phyloP scores from a whole-genome alignment of 1,140 invertebrate species.

The Spodoptera frugiperda region DNA sequence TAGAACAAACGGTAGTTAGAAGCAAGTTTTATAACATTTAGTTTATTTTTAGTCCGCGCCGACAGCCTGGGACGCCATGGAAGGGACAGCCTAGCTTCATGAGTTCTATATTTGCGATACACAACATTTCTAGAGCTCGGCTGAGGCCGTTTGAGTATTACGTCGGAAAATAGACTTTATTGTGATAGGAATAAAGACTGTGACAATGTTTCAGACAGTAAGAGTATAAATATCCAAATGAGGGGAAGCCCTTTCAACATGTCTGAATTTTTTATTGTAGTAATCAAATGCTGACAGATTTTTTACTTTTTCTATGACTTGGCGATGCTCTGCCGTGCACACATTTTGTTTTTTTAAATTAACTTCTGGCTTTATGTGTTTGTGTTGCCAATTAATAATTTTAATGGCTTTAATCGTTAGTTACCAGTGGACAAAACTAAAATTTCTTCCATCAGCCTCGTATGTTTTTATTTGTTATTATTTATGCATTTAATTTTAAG shows the following conservation, averaged over 20 bases:
- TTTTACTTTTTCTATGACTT: no score
- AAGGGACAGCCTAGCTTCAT: constrained; percentile 63
- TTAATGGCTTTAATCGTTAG: background rate
- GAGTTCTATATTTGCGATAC: constrained; percentile 69
- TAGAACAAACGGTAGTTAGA: constrained; percentile 12
- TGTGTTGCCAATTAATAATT: background rate
- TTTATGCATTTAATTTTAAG: constrained; percentile 15
- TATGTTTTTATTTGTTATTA: constrained; percentile 9
- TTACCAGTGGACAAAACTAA: constrained; percentile 9
- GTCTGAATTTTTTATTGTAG: no score
- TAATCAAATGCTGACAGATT: no score
- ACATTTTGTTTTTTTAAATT: background rate
- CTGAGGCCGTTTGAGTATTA: constrained; percentile 52
- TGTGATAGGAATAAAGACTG: constrained; percentile 1
- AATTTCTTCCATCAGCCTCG: constrained; percentile 11
- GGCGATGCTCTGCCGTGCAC: no score
- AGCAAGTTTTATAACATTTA: constrained; percentile 2
- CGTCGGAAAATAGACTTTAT: constrained; percentile 38
- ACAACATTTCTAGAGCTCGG: constrained; percentile 67
- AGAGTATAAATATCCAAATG: no score
- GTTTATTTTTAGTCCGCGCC: constrained; percentile 39
- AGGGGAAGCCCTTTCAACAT: no score
- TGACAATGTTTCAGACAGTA: background rate
- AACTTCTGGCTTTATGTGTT: background rate
- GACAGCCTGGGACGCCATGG: constrained; percentile 40